Evolutionary conservation across 2,113 vertebrate genomes (phyloP).

Genomic region (Calyptommatus sinebrachiatus): DNA sequence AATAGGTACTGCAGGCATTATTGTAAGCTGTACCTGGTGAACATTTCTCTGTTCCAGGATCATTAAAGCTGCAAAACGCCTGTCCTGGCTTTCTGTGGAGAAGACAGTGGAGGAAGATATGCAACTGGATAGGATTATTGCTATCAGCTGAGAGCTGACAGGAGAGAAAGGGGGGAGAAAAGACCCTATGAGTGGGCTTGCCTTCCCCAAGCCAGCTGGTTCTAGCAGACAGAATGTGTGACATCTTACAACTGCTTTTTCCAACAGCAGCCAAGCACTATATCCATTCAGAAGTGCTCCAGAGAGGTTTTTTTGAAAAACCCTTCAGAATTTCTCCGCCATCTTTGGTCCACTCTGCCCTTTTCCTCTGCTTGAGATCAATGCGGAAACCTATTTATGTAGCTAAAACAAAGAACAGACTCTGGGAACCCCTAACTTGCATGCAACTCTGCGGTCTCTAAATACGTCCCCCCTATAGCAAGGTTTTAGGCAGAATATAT

Average conservation of each 20-base stretch:
- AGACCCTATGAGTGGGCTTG: too few relatives aligned
- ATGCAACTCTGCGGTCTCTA: not conserved
- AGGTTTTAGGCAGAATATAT: slow-evolving; percentile 6
- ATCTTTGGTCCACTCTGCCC: not conserved
- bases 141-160: not conserved
- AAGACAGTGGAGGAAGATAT: not conserved
- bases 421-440: not conserved
- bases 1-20: too few relatives aligned
- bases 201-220: not conserved
- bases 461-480: not conserved
- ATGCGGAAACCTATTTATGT: not conserved
- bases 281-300: not conserved
- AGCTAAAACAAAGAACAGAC: not conserved
- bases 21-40: too few relatives aligned
- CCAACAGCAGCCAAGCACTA: too few relatives aligned
- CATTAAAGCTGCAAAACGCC: too few relatives aligned
- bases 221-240: not conserved
- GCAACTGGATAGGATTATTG: not conserved
- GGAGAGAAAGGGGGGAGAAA: not conserved
- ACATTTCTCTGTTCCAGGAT: too few relatives aligned
- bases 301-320: not conserved
- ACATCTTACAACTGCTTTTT: too few relatives aligned
- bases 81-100: too few relatives aligned
- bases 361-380: not conserved
- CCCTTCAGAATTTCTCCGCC: not conserved